A percentile compares a stretch with the other conserved stretches of the same genome.
These are phyloP conservation scores for Meloidogyne hapla DNA, from an alignment of 1,140 invertebrate genomes.

Conservation along the genomic window DNA sequence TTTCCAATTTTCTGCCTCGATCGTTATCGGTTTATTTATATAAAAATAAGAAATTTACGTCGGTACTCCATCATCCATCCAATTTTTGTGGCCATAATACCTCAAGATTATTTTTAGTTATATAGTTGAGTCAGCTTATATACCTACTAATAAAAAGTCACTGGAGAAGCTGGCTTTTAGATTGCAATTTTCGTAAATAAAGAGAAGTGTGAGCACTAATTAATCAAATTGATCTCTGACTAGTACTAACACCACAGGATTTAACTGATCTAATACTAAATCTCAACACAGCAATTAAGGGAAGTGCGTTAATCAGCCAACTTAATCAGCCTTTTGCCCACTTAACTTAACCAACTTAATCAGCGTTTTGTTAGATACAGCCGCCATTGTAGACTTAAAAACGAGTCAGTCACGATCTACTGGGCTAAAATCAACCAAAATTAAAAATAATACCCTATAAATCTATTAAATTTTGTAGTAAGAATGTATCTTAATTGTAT, in stretches of 20 bases:
- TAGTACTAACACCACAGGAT: neutral
- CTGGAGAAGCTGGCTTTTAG: neutral
- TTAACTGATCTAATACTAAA: neutral
- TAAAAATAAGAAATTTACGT: neutral
- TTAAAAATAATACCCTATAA: no score
- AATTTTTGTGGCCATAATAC: neutral
- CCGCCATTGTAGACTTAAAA: neutral
- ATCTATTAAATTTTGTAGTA: no score
- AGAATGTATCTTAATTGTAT: no score
- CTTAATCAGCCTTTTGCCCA: no score
- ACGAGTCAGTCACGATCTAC: neutral
- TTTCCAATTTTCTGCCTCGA: no score
- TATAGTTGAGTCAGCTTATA: neutral
- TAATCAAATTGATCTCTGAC: neutral
- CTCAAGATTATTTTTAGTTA: neutral
- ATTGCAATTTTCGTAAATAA: constrained; percentile 6
- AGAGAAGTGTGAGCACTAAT: neutral
- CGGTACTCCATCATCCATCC: neutral
- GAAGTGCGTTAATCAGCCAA: neutral
- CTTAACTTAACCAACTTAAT: no score
- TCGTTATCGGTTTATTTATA: neutral
- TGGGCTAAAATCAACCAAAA: neutral
- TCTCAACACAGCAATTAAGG: neutral
- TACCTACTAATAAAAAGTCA: no score
- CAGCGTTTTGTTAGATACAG: constrained; percentile 6